Evolutionary conservation across 2,888 invertebrate species (phyloP).

Genomic region (Mesopsocus fuscifrons): DNA sequence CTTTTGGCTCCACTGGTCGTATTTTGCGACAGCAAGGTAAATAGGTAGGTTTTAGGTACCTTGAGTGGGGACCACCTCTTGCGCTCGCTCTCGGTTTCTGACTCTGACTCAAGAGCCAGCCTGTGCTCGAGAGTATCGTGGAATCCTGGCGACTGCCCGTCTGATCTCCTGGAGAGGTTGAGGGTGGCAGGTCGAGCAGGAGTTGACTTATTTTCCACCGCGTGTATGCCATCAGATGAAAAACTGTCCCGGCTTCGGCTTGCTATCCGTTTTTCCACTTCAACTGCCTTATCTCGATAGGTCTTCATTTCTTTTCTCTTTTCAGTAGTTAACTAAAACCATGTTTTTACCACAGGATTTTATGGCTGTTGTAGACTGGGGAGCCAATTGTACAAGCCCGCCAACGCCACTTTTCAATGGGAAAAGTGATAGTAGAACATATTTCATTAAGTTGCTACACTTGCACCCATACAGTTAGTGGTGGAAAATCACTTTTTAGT

Average conservation of each 20-base stretch:
- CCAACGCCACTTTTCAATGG: no score
- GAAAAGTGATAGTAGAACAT: no score
- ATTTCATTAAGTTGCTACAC: no score
- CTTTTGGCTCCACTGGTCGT: no score
- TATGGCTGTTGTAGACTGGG: no score
- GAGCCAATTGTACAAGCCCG: no score
- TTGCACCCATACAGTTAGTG: no score
- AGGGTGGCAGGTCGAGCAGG: neutral
- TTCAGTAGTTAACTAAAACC: constrained; percentile 44
- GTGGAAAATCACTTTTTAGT: no score
- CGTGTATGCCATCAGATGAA: neutral
- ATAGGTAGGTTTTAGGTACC: no score
- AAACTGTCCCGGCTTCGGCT: constrained; percentile 41
- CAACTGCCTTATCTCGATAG: no score
- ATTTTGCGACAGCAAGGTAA: no score
- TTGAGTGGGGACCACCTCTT: constrained; percentile 11
- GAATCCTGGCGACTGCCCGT: constrained; percentile 10
- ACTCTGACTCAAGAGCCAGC: constrained; percentile 9
- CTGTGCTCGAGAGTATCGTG: constrained; percentile 10
- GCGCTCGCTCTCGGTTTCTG: constrained; percentile 9
- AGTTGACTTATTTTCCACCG: neutral
- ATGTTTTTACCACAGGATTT: no score
- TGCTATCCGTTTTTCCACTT: constrained; percentile 45
- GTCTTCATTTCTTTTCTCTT: constrained; percentile 42
- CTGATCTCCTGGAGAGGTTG: constrained; percentile 1